Conservation (phyloP, 64 coral and sea anemone genomes). For the Pocillopora verrucosa region DNA sequence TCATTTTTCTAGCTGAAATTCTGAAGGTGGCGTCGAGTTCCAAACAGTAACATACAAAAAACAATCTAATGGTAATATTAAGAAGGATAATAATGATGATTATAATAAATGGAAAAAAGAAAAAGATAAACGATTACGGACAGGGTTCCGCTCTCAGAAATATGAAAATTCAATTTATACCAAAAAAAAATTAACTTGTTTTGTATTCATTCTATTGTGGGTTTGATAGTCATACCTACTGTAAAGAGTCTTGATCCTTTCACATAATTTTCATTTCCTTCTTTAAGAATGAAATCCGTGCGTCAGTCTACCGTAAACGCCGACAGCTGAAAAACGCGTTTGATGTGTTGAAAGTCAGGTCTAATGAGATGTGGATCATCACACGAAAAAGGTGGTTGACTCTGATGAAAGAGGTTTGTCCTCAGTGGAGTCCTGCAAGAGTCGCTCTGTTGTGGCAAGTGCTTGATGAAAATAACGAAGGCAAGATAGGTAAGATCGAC, state of each 20-base stretch:
- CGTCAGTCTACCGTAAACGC: constrained; percentile 84
- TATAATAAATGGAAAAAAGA: too few species aligned
- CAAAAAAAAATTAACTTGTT: too few species aligned
- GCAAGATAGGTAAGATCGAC: constrained; percentile 70
- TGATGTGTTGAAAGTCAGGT: constrained; percentile 82
- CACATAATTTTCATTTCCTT: neutral
- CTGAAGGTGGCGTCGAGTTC: too few species aligned
- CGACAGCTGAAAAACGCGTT: constrained; percentile 85
- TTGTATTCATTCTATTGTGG: too few species aligned
- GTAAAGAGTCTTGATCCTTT: neutral
- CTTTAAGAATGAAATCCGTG: constrained; percentile 87
- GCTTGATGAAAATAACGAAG: constrained; percentile 64
- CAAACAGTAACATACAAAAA: too few species aligned
- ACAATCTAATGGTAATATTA: too few species aligned
- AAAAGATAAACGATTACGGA: too few species aligned
- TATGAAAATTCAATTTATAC: too few species aligned
- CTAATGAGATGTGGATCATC: constrained; percentile 63
- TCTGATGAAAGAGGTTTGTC: constrained; percentile 70
- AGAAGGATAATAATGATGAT: too few species aligned
- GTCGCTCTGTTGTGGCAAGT: constrained; percentile 88
- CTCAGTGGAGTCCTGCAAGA: constrained; percentile 73
- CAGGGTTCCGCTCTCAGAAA: too few species aligned
- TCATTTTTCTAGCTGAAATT: too few species aligned
- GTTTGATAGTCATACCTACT: too few species aligned
- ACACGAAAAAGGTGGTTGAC: constrained; percentile 67